Conservation (phyloP, 2,113 vertebrate species). For the Triplophysa tibetana region DNA sequence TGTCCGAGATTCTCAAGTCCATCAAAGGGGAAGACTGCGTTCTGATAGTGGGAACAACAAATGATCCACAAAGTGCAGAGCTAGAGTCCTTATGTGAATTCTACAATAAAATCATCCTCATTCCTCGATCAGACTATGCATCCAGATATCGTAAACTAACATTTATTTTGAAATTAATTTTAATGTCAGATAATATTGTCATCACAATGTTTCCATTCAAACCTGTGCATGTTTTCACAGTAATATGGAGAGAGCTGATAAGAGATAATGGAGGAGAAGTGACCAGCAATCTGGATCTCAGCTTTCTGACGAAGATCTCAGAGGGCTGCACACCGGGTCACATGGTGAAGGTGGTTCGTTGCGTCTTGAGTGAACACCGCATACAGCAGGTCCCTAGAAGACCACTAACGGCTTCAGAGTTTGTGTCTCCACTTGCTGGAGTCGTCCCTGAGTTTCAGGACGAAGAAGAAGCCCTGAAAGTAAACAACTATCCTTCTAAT, state of each 20-base stretch:
- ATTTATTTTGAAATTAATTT: background rate
- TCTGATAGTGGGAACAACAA: slow-evolving; percentile 76
- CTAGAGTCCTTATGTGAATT: slow-evolving; percentile 70
- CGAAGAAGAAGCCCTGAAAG: slow-evolving; percentile 79
- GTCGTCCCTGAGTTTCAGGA: slow-evolving; percentile 74
- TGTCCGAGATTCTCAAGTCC: slow-evolving; percentile 73
- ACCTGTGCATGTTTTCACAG: slow-evolving; percentile 58
- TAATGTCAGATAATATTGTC: background rate
- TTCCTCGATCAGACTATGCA: slow-evolving; percentile 76
- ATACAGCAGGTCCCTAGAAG: slow-evolving; percentile 64
- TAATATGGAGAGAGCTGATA: slow-evolving; percentile 79
- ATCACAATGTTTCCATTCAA: background rate
- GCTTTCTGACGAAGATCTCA: slow-evolving; percentile 77
- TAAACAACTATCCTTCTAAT: slow-evolving; percentile 47
- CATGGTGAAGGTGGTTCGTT: slow-evolving; percentile 61
- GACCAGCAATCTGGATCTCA: slow-evolving; percentile 69
- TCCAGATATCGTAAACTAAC: slow-evolving; percentile 72
- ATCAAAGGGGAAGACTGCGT: slow-evolving; percentile 76
- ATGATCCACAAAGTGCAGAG: slow-evolving; percentile 68
- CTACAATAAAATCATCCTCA: slow-evolving; percentile 75
- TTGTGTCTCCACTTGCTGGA: slow-evolving; percentile 71
- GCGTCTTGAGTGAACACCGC: slow-evolving; percentile 63
- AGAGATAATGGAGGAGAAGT: slow-evolving; percentile 64
- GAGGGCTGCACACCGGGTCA: slow-evolving; percentile 78
- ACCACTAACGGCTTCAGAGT: slow-evolving; percentile 62